phyloP scores from a whole-genome alignment of 2,888 invertebrate species.

The Hemithea aestivaria region DNA sequence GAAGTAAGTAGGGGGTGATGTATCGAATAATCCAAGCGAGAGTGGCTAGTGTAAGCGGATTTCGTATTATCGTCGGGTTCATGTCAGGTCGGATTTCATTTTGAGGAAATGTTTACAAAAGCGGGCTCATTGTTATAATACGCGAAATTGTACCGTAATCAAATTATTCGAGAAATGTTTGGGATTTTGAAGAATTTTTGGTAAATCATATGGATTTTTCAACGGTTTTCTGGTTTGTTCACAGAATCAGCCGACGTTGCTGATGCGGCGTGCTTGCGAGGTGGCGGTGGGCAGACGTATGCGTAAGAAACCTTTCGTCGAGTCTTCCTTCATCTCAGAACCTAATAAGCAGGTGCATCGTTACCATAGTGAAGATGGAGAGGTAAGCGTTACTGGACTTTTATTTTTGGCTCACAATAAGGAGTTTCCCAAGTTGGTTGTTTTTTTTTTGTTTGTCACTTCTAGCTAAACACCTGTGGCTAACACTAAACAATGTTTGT shows the following conservation, averaged over 20 bases:
- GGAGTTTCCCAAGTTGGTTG: too few relatives aligned
- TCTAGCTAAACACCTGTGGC: too few relatives aligned
- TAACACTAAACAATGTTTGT: too few relatives aligned
- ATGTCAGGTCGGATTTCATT: conserved; percentile 22
- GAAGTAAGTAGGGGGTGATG: too few relatives aligned
- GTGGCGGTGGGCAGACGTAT: conserved; percentile 53
- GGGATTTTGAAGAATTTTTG: not conserved
- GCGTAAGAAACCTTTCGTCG: conserved; percentile 49
- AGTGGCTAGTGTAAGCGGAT: conserved; percentile 37
- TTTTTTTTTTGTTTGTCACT: too few relatives aligned
- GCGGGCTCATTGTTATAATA: conserved; percentile 19
- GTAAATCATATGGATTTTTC: not conserved
- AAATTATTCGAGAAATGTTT: conserved; percentile 3
- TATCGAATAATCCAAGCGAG: conserved; percentile 27
- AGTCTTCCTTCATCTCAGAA: conserved; percentile 42
- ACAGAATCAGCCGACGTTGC: conserved; percentile 59
- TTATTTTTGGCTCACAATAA: too few relatives aligned
- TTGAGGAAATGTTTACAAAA: conserved; percentile 22
- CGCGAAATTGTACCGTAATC: conserved; percentile 8
- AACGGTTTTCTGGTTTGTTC: too few relatives aligned
- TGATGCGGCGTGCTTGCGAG: conserved; percentile 66
- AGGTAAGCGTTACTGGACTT: conserved; percentile 44
- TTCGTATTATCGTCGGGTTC: conserved; percentile 30
- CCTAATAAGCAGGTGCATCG: conserved; percentile 30
- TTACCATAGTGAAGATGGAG: conserved; percentile 56